These are phyloP conservation scores for Scyliorhinus canicula DNA, from an alignment of 2,797 vertebrate genomes.

Conservation along the genomic window DNA sequence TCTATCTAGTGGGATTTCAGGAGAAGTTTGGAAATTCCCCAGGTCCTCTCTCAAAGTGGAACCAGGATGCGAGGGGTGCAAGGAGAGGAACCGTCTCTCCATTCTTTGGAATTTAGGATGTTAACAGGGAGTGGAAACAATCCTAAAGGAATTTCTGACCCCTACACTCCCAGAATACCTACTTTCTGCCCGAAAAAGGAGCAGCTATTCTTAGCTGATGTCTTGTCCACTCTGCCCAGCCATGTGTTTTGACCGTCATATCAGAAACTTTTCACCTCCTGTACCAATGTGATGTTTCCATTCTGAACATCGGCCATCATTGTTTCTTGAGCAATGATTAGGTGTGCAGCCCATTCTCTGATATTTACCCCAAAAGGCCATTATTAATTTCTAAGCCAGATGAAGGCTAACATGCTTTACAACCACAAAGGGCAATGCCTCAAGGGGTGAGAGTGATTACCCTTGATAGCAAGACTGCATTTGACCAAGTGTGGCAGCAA, in stretches of 20 bases:
- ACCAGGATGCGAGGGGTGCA: background rate
- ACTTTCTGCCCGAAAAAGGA: background rate
- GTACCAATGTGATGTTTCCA: background rate
- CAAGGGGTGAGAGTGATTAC: no score
- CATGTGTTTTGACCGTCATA: background rate
- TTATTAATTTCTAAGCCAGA: background rate
- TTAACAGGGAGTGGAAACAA: background rate
- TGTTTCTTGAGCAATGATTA: background rate
- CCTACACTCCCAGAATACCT: background rate
- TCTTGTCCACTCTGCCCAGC: background rate
- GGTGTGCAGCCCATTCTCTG: no score
- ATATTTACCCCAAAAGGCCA: background rate
- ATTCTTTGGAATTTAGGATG: background rate
- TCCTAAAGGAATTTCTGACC: background rate
- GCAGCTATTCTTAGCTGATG: background rate
- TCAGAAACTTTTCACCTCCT: background rate
- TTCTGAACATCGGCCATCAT: background rate
- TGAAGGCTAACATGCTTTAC: no score
- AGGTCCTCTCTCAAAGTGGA: background rate
- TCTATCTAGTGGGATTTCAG: background rate
- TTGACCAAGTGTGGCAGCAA: no score
- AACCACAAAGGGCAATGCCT: no score
- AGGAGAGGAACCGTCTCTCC: background rate
- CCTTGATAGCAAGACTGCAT: no score
- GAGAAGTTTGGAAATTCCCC: background rate